phyloP scores from a whole-genome alignment of 2,888 invertebrate genomes.

The Noctua fimbriata region DNA sequence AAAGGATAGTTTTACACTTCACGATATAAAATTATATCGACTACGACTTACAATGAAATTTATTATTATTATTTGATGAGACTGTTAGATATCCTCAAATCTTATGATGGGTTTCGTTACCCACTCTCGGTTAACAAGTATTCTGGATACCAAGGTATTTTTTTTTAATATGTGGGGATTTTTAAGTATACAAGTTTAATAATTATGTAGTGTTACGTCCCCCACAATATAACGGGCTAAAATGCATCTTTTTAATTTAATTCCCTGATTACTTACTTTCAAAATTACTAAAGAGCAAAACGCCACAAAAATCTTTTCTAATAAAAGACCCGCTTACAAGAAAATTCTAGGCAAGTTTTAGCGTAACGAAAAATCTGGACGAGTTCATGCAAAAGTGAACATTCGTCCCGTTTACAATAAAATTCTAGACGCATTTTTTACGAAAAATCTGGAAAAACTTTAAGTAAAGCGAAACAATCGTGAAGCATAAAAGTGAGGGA shows the following conservation, averaged over 20 bases:
- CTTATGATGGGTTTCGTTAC: not conserved
- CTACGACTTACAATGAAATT: too few relatives aligned
- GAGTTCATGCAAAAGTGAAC: conserved; percentile 18
- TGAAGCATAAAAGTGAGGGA: conserved; percentile 54
- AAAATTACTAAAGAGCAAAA: not conserved
- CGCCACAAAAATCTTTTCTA: not conserved
- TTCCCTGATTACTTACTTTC: not conserved
- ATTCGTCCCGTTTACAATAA: not conserved
- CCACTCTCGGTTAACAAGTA: not conserved
- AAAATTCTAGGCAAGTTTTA: not conserved
- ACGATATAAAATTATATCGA: too few relatives aligned
- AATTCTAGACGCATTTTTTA: not conserved
- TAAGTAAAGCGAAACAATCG: conserved; percentile 20
- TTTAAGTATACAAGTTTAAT: too few relatives aligned
- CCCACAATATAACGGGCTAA: not conserved
- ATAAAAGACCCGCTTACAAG: not conserved
- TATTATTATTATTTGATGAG: too few relatives aligned
- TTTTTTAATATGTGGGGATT: too few relatives aligned
- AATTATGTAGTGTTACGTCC: too few relatives aligned
- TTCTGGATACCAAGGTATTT: not conserved
- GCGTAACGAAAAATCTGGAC: not conserved
- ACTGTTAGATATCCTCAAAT: not conserved
- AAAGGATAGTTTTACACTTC: conserved; percentile 54
- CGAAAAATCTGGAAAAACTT: not conserved
- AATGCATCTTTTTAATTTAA: not conserved